These are phyloP conservation scores for Brachypterus glaber DNA, from an alignment of 2,888 invertebrate genomes.

Conservation along the genomic window DNA sequence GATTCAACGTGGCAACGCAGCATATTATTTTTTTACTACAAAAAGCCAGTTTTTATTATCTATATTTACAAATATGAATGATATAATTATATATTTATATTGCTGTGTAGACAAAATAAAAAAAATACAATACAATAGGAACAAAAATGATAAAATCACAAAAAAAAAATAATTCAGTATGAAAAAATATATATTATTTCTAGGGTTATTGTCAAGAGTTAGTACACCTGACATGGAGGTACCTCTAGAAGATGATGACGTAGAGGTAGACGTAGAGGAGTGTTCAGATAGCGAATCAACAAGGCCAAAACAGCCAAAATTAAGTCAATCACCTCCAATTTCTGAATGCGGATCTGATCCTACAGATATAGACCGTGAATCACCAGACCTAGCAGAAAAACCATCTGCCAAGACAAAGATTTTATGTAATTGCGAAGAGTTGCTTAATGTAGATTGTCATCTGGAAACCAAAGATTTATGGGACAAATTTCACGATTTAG, in stretches of 20 bases:
- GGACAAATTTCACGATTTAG: slow-evolving; percentile 70
- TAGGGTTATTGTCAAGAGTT: slow-evolving; percentile 28
- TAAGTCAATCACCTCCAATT: slow-evolving; percentile 31
- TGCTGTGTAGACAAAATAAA: too few species aligned
- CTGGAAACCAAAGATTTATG: slow-evolving; percentile 74
- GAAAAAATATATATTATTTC: too few species aligned
- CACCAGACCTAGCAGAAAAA: slow-evolving; percentile 35
- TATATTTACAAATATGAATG: too few species aligned
- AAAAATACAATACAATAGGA: too few species aligned
- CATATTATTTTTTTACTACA: too few species aligned
- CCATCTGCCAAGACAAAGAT: slow-evolving; percentile 38
- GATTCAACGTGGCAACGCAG: too few species aligned
- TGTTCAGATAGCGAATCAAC: slow-evolving; percentile 47
- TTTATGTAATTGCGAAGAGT: slow-evolving; percentile 55
- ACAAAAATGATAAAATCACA: too few species aligned
- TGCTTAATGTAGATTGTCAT: slow-evolving; percentile 57
- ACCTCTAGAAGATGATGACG: slow-evolving; percentile 43
- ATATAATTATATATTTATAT: too few species aligned
- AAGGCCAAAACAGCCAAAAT: slow-evolving; percentile 24
- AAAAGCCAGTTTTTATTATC: too few species aligned
- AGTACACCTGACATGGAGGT: slow-evolving; percentile 41
- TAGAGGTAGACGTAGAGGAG: slow-evolving; percentile 52
- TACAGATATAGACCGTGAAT: slow-evolving; percentile 36
- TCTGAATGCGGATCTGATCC: slow-evolving; percentile 39
- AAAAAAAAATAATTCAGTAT: too few species aligned